Evolutionary conservation across 1,140 invertebrate genomes (phyloP).

Genomic region (Tetragnatha versicolor): DNA sequence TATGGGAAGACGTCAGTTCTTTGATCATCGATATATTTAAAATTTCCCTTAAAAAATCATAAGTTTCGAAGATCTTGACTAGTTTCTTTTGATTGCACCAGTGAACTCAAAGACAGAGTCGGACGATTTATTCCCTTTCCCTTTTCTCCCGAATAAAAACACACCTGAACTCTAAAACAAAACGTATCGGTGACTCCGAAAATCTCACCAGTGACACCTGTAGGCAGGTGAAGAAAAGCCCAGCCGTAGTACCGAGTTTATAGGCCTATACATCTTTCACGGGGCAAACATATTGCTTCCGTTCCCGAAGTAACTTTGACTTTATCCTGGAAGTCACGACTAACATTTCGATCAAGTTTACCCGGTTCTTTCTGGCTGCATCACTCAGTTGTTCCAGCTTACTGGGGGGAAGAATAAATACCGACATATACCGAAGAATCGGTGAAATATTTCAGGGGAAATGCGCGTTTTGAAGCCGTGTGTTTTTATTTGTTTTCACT

Average conservation of each 20-base stretch:
- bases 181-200: too few relatives aligned
- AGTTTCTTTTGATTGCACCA: too few relatives aligned
- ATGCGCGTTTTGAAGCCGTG: slow-evolving; percentile 10
- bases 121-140: background rate
- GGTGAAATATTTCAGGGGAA: slow-evolving; percentile 20
- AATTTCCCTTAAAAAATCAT: too few relatives aligned
- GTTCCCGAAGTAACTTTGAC: background rate
- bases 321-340: slow-evolving; percentile 12
- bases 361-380: background rate
- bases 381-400: slow-evolving; percentile 2
- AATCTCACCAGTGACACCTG: background rate
- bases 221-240: background rate
- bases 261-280: background rate
- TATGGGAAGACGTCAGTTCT: too few relatives aligned
- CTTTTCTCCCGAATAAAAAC: too few relatives aligned
- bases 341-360: slow-evolving; percentile 11
- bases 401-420: slow-evolving; percentile 9
- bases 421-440: background rate
- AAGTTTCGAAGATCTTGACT: too few relatives aligned
- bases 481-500: slow-evolving; percentile 10
- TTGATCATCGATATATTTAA: too few relatives aligned
- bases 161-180: too few relatives aligned
- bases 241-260: background rate
- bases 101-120: background rate
- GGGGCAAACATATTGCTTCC: background rate